A percentile compares a stretch with the other conserved stretches of the same genome.
Evolutionary conservation across 2,888 invertebrate species (phyloP).

Genomic region (Nephrocerus scutellatus): DNA sequence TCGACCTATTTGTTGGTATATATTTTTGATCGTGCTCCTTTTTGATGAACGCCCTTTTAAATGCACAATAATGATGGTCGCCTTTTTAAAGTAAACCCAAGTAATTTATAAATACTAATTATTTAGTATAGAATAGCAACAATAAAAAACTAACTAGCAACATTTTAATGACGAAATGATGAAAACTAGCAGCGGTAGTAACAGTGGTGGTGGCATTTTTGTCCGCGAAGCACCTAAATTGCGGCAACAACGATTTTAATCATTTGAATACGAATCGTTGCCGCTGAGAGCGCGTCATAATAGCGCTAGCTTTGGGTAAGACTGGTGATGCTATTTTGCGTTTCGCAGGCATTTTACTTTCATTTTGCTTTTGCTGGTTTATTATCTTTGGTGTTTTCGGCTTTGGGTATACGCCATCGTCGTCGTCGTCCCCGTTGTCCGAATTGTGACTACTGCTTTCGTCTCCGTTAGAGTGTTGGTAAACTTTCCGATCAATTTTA

Average conservation of each 20-base stretch:
- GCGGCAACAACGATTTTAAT: conserved; percentile 24
- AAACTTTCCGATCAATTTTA: conserved; percentile 35
- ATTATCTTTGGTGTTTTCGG: conserved; percentile 16
- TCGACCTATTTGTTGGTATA: no score
- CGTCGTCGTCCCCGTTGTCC: conserved; percentile 14
- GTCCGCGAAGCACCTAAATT: background rate
- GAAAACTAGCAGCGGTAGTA: no score
- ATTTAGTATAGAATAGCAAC: no score
- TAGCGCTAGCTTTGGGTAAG: conserved; percentile 14
- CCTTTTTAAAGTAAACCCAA: no score
- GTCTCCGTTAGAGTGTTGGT: conserved; percentile 23
- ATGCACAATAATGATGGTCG: no score
- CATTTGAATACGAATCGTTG: conserved; percentile 38
- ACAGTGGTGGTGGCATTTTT: conserved; percentile 11
- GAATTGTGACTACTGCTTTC: conserved; percentile 19
- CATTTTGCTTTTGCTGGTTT: conserved; percentile 1
- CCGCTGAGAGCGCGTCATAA: conserved; percentile 29
- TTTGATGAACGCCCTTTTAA: no score
- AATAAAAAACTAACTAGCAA: no score
- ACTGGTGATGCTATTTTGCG: background rate
- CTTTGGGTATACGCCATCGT: conserved; percentile 19
- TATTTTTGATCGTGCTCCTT: no score
- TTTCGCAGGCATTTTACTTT: background rate
- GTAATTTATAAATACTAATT: no score
- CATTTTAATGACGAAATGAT: no score